Base-by-base conservation (phyloP, 2,797 vertebrate genomes). In the Lacerta agilis region DNA sequence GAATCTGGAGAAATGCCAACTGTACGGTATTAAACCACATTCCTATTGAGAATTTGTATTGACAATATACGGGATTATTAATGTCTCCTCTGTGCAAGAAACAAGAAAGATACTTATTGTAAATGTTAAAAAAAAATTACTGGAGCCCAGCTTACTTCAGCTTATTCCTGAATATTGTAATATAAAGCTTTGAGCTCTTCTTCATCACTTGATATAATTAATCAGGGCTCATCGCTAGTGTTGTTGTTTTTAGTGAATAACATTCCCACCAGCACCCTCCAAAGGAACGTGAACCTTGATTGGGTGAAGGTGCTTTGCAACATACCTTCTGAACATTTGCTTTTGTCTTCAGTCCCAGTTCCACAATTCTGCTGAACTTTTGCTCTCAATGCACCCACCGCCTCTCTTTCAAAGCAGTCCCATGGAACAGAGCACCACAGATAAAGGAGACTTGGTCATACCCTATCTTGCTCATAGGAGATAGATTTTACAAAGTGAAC, bases 11-110 rank as follows among this genome's bases (percentile, higher is more conserved):
- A 94, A 91, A 92, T 90, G 95, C 95, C 95, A 96, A 93, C 93
- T 93, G 91, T 88, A 95, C 94, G 91, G 83, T 96, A 95, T 95
- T 96, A 96, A 96, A 91, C 89, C 87, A 84, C 90, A 89, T 94
- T 96, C 94, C 94, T 96, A 93, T 95, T 95, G 94, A 95, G 94
- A 92, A 92, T 96, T 95, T 90, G 89, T 96, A 93, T 96, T 95
- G 92, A 96, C 93, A 94, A 93, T 94, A 90, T 92, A 95, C 94
- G 87, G 83, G 89, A 89, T 93, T 90, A 85, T 91, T 91, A 94
- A 91, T 92, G 91, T 90, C 92, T 94, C 82, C 89, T 81, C 71
- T 93, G 49, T 77, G 72, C n/a, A 83, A 91, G 86, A 91, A 91
- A 29, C 87, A 85, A 90, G 77, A 92, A 88, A 73, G 91, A 93